Conservation (phyloP, 1,140 invertebrate genomes). For the Lepidurus arcticus region DNA sequence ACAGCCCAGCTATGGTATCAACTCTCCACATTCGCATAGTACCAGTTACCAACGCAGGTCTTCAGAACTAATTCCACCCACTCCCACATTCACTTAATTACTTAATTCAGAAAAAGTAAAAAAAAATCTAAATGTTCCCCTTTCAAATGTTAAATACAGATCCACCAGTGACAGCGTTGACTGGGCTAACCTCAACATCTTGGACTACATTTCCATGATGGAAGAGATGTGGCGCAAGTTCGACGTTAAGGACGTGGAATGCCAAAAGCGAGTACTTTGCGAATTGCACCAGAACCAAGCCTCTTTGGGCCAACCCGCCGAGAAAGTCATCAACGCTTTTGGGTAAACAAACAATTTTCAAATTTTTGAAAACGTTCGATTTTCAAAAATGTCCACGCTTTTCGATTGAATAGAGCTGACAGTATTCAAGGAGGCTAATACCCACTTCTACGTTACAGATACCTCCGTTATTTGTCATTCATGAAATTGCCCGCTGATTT, state of each 20-base stretch:
- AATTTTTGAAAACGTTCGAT: not conserved
- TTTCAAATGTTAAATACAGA: conserved; percentile 32
- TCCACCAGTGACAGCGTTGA: conserved; percentile 38
- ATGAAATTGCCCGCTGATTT: conserved; percentile 39
- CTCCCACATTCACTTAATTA: not conserved
- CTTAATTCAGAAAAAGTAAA: not conserved
- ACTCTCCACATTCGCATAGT: not conserved
- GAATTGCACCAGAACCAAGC: conserved; percentile 40
- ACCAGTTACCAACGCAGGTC: conserved; percentile 26
- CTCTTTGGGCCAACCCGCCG: conserved; percentile 37
- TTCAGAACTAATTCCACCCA: not conserved
- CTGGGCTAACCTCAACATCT: conserved; percentile 39
- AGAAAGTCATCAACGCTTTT: conserved; percentile 38
- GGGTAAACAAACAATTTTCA: conserved; percentile 37
- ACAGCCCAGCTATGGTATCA: not conserved
- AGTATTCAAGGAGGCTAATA: no score
- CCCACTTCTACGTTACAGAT: conserved; percentile 34
- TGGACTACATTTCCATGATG: conserved; percentile 41
- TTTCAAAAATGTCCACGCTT: not conserved
- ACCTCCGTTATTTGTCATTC: conserved; percentile 39
- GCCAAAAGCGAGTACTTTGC: conserved; percentile 40
- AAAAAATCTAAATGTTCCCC: not conserved
- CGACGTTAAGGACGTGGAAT: conserved; percentile 39
- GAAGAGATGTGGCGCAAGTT: conserved; percentile 41
- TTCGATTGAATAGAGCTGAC: no score